Conservation (phyloP, 2,888 invertebrate species). For the Idaea aversata region DNA sequence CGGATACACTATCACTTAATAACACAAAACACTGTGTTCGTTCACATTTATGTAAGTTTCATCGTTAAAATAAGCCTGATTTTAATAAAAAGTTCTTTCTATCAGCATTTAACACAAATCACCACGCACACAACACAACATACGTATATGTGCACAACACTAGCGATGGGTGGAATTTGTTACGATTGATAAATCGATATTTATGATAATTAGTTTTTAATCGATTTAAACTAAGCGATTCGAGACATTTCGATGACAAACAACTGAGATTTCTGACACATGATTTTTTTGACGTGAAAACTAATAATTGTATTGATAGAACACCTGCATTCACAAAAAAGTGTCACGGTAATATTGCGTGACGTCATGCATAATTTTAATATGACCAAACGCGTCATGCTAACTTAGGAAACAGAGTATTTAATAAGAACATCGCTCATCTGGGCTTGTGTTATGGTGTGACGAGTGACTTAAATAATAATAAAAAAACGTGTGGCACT, state of each 20-base stretch:
- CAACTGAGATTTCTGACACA: too few relatives aligned
- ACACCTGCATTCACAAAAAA: too few relatives aligned
- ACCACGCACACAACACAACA: slow-evolving; percentile 81
- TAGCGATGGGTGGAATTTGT: slow-evolving; percentile 33
- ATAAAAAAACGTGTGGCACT: too few relatives aligned
- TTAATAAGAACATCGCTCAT: too few relatives aligned
- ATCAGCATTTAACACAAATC: slow-evolving; percentile 80
- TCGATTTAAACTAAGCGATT: slow-evolving; percentile 11
- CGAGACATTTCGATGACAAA: background rate
- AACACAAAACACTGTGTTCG: slow-evolving; percentile 73
- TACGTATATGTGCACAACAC: slow-evolving; percentile 58
- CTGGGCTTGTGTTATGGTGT: too few relatives aligned
- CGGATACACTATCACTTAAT: slow-evolving; percentile 77
- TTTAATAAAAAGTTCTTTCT: slow-evolving; percentile 76
- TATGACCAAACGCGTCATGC: too few relatives aligned
- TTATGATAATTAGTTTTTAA: slow-evolving; percentile 1
- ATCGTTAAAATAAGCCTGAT: slow-evolving; percentile 73
- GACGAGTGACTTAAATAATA: too few relatives aligned
- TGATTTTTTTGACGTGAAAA: too few relatives aligned
- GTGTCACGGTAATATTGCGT: too few relatives aligned
- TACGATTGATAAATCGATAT: slow-evolving; percentile 23
- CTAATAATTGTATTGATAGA: too few relatives aligned
- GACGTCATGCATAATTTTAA: too few relatives aligned
- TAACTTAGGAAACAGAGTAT: too few relatives aligned
- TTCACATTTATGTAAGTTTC: slow-evolving; percentile 77